Evolutionary conservation across 2,888 invertebrate genomes (phyloP), one percentile per base, ranked within the genome.

Genomic region (Odontocerum albicorne): DNA sequence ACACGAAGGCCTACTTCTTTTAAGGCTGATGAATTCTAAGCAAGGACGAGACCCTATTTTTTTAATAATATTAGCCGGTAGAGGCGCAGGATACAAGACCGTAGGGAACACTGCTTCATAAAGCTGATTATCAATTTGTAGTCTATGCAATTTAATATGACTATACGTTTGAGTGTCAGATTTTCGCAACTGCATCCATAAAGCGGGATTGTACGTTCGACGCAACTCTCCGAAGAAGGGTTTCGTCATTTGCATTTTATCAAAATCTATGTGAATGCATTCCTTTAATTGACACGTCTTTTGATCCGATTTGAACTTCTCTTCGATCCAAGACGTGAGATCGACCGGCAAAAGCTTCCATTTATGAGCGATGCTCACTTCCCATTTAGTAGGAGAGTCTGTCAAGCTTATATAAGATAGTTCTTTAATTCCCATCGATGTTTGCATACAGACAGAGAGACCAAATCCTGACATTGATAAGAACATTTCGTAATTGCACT

Each of bases 201-300:
- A 65, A 0, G 86, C 90, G 1, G 92, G 90, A 51, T 80, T 81
- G 66, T 88, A 89, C 1, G 82, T 84, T 33, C 92, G 75, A 35
- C 87, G 72, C 17, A 92, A 68, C 65, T 88, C 88, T 0, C 90
- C 90, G 66, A 87, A 90, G 71, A 90, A 91, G 1, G 92, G 92
- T 68, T 90, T 90, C 0, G 88, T 85, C 88, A 92, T 90, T 64
- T 87, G 87, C 91, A 92, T 91, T 68, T 87, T 89, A 44, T 84
- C 84, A 62, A 92, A 81, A 67, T 92, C 90, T 50, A 90, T 86
- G 77, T 90, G 74, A 6, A 91, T 82, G 67, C 87, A 88, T 66
- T 90, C 89, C 67, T 89, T 88, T 38, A 90, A 70, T 62, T 87
- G 86, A 44, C 88, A 88, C 65, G 84, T 85, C 64, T 84, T 84